phyloP scores from a whole-genome alignment of 2,888 invertebrate species.

The Agrochola lychnidis region DNA sequence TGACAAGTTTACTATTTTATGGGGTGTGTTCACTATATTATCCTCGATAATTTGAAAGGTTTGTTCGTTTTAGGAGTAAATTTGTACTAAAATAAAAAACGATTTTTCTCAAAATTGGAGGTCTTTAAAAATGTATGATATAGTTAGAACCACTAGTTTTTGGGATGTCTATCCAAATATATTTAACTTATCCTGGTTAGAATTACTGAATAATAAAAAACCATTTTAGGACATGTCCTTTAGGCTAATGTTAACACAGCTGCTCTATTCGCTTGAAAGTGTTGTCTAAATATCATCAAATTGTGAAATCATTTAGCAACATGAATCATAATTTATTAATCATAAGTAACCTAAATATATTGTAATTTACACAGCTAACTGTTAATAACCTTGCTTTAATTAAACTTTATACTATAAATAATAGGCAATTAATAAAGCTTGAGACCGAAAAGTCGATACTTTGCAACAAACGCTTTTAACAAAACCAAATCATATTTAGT shows the following conservation, averaged over 20 bases:
- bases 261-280: slow-evolving; percentile 7
- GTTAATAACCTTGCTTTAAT: slow-evolving; percentile 34
- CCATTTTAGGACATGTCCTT: too few relatives aligned
- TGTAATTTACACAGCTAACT: slow-evolving; percentile 14
- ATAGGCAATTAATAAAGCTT: slow-evolving; percentile 7
- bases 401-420: slow-evolving; percentile 8
- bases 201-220: too few relatives aligned
- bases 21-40: too few relatives aligned
- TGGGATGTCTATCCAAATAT: too few relatives aligned
- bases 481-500: not conserved
- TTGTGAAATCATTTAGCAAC: not conserved
- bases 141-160: too few relatives aligned
- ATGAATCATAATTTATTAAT: not conserved
- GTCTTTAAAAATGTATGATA: too few relatives aligned
- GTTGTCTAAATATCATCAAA: slow-evolving; percentile 11
- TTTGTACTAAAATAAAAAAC: too few relatives aligned
- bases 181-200: too few relatives aligned
- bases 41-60: too few relatives aligned
- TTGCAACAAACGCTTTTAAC: slow-evolving; percentile 17
- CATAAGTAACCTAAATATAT: slow-evolving; percentile 1
- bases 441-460: slow-evolving; percentile 5
- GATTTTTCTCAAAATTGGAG: too few relatives aligned
- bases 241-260: slow-evolving; percentile 12
- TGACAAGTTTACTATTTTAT: too few relatives aligned
- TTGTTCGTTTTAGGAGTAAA: too few relatives aligned